Percentiles rank a stretch among this genome's conserved stretches.
Conservation (phyloP, 1,140 invertebrate species). For the Phenacoccus solenopsis region DNA sequence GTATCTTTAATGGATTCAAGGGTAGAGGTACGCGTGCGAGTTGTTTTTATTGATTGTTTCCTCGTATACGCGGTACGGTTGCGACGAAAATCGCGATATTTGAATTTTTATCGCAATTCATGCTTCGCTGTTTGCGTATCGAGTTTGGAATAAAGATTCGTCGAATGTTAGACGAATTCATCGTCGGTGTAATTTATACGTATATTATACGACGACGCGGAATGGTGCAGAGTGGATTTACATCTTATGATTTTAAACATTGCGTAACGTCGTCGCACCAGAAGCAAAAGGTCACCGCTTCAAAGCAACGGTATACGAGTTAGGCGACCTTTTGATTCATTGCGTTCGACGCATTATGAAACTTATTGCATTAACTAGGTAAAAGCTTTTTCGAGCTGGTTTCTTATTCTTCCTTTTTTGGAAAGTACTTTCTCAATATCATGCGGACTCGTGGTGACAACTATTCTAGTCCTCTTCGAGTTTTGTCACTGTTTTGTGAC, state of each 20-base stretch:
- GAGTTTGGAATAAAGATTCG: too few species aligned
- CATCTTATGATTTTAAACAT: not conserved
- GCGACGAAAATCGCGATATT: not conserved
- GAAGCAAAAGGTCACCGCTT: not conserved
- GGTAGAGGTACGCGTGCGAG: not conserved
- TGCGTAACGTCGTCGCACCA: not conserved
- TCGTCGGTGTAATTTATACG: too few species aligned
- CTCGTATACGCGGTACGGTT: not conserved
- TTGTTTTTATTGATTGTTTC: not conserved
- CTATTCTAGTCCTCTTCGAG: too few species aligned
- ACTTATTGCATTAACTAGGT: not conserved
- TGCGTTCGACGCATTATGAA: not conserved
- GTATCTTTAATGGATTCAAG: not conserved
- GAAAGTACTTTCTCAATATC: too few species aligned
- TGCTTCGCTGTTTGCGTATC: not conserved
- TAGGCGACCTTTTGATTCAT: not conserved
- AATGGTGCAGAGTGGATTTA: not conserved
- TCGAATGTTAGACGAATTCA: too few species aligned
- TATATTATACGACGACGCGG: too few species aligned
- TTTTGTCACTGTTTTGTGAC: too few species aligned
- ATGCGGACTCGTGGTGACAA: too few species aligned
- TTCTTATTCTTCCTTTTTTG: too few species aligned
- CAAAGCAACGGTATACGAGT: not conserved
- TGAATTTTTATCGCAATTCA: conserved; percentile 2
- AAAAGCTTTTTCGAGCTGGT: conserved; percentile 3